These are phyloP conservation scores for Cybosia mesomella DNA, from an alignment of 2,888 invertebrate genomes.

Conservation along the genomic window DNA sequence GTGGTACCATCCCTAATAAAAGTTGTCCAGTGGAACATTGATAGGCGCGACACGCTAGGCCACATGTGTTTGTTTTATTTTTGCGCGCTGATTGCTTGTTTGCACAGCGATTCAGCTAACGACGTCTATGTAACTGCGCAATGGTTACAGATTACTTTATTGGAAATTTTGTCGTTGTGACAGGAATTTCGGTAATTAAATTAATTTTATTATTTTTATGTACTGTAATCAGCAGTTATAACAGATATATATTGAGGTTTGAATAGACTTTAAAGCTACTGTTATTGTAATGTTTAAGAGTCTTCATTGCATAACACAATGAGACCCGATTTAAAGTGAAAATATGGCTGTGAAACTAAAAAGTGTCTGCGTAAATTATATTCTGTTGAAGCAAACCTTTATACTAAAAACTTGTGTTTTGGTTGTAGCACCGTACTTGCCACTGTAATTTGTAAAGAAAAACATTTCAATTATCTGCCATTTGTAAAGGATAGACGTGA, in stretches of 20 bases:
- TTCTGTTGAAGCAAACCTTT: neutral
- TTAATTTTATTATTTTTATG: too few relatives aligned
- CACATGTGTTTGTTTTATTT: conserved; percentile 52
- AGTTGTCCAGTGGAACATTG: conserved; percentile 34
- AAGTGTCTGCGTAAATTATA: conserved; percentile 1
- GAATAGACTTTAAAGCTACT: too few relatives aligned
- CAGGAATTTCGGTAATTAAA: neutral
- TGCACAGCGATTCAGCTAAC: conserved; percentile 44
- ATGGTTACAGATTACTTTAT: conserved; percentile 44
- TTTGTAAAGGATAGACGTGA: neutral
- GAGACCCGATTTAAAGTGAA: neutral
- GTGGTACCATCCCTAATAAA: conserved; percentile 19
- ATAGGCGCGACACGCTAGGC: conserved; percentile 45
- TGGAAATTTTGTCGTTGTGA: conserved; percentile 24
- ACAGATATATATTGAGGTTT: too few relatives aligned
- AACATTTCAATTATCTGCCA: neutral
- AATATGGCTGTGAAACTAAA: neutral
- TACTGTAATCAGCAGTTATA: too few relatives aligned
- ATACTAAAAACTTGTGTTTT: neutral
- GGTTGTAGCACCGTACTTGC: neutral
- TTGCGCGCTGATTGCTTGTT: conserved; percentile 53
- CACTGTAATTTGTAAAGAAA: neutral
- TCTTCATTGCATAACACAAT: too few relatives aligned
- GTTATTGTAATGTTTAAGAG: too few relatives aligned
- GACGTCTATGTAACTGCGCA: conserved; percentile 46